phyloP scores from a whole-genome alignment of 2,797 vertebrate species.

The Eptatretus atami region DNA sequence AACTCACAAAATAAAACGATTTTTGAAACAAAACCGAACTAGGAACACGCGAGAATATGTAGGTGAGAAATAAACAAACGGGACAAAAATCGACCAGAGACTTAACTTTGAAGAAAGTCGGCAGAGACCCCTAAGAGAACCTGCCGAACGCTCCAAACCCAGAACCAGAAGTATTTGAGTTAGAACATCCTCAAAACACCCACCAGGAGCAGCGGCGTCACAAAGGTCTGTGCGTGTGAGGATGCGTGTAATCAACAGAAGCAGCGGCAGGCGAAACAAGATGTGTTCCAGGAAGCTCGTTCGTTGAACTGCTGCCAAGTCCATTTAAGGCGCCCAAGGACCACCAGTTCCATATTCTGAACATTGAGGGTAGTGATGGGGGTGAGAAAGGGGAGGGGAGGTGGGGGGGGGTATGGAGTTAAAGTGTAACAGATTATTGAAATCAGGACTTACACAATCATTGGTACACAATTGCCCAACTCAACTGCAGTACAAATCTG shows the following conservation, averaged over 20 bases:
- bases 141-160: too few species aligned
- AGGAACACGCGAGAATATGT: too few species aligned
- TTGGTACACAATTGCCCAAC: too few species aligned
- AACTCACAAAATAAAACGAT: too few species aligned
- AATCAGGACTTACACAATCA: not conserved
- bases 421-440: not conserved
- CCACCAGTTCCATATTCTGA: constrained; percentile 55
- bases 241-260: constrained; percentile 20
- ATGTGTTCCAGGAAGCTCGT: constrained; percentile 60
- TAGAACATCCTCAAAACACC: constrained; percentile 4
- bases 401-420: not conserved
- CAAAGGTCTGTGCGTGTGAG: constrained; percentile 40
- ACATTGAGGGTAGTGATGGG: too few species aligned
- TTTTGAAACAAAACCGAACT: too few species aligned
- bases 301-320: constrained; percentile 48
- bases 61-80: too few species aligned
- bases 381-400: not conserved
- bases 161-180: too few species aligned
- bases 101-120: too few species aligned
- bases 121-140: too few species aligned
- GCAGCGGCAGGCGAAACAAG: constrained; percentile 25
- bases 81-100: too few species aligned
- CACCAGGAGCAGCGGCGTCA: constrained; percentile 48
- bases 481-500: too few species aligned
- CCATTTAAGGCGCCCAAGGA: constrained; percentile 62